A percentile compares a stretch with the other conserved stretches of the same genome.
phyloP scores from a whole-genome alignment of 2,113 vertebrate species.

The Otis tarda region DNA sequence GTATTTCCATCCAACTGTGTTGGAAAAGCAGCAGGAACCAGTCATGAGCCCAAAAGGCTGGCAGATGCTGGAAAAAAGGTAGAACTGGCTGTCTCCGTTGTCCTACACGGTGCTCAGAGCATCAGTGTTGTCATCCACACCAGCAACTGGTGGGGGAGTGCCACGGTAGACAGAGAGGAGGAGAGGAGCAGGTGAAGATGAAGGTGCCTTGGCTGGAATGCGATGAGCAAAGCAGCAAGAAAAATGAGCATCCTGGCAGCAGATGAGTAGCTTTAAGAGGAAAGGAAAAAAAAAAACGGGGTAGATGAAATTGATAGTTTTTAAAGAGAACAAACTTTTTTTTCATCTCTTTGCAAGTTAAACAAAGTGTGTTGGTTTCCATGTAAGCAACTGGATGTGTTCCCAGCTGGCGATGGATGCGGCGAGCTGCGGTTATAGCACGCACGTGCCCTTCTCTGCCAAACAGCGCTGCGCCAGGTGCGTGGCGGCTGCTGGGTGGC shows the following conservation, averaged over 20 bases:
- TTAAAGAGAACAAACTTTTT: neutral
- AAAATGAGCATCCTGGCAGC: neutral
- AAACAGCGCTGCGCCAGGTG: fast-evolving
- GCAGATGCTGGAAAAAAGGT: neutral
- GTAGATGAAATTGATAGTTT: neutral
- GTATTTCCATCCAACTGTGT: neutral
- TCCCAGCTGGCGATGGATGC: neutral
- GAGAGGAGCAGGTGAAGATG: neutral
- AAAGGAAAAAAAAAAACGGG: neutral
- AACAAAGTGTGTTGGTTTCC: neutral
- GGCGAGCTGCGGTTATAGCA: fast-evolving
- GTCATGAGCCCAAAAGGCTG: neutral
- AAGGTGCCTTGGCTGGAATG: neutral
- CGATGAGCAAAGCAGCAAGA: neutral
- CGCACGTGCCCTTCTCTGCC: neutral
- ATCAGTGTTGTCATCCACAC: fast-evolving
- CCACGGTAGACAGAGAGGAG: neutral
- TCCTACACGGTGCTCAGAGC: no score
- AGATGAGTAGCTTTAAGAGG: neutral
- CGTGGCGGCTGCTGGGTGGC: neutral
- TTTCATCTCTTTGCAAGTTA: no score
- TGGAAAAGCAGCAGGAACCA: neutral
- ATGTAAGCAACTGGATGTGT: neutral
- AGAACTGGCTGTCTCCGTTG: neutral
- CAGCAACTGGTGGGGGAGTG: neutral